A percentile compares a stretch with the other conserved stretches of the same genome.
Conservation (phyloP, 92 coral and sea anemone genomes). For the Montipora capitata region DNA sequence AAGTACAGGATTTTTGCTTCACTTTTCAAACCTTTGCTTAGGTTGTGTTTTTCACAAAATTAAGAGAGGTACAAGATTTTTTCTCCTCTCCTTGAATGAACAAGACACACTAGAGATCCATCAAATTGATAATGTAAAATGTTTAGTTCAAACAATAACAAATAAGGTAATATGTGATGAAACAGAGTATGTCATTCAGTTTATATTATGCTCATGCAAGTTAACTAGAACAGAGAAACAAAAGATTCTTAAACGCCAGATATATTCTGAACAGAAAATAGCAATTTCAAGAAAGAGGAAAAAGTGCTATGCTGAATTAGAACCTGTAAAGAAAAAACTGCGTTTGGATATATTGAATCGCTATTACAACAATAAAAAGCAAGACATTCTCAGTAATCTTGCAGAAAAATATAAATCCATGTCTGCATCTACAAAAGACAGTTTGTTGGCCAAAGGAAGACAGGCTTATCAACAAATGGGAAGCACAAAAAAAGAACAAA, state of each 20-base stretch:
- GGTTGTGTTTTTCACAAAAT: slow-evolving; percentile 24
- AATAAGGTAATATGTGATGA: neutral
- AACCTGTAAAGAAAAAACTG: slow-evolving; percentile 21
- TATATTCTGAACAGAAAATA: slow-evolving; percentile 16
- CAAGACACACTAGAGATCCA: neutral
- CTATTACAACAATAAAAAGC: neutral
- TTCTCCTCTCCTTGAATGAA: slow-evolving; percentile 6
- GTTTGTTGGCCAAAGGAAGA: too few species aligned
- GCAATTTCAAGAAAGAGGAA: slow-evolving; percentile 1
- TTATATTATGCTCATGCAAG: slow-evolving; percentile 32
- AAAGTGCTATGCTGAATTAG: slow-evolving; percentile 7
- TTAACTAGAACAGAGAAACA: slow-evolving; percentile 42
- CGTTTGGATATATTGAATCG: neutral
- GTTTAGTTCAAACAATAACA: slow-evolving; percentile 14
- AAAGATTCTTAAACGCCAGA: slow-evolving; percentile 22
- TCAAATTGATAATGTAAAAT: neutral
- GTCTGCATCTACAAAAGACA: too few species aligned
- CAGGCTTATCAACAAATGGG: too few species aligned
- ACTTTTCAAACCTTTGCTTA: slow-evolving; percentile 2
- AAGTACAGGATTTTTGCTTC: slow-evolving; percentile 25
- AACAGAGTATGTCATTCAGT: slow-evolving; percentile 27
- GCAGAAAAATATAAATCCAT: too few species aligned
- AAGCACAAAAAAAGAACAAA: too few species aligned
- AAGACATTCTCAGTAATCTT: neutral
- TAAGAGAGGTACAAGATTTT: slow-evolving; percentile 16